phyloP scores from a whole-genome alignment of 2,888 invertebrate species.

The Temnothorax ravouxi region DNA sequence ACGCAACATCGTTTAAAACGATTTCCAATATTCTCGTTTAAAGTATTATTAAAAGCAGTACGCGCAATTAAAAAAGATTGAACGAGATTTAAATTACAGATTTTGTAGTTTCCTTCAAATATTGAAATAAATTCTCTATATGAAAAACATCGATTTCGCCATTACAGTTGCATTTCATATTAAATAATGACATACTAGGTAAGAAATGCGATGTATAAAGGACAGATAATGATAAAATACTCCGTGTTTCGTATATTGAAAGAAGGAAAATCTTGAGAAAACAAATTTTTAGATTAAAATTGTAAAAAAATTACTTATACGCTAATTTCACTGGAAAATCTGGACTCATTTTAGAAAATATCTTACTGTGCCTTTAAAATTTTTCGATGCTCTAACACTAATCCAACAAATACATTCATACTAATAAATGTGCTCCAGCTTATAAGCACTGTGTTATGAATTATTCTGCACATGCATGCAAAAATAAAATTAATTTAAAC shows the following conservation, averaged over 20 bases:
- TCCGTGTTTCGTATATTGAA: background rate
- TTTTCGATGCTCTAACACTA: background rate
- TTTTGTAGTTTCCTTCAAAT: slow-evolving; percentile 31
- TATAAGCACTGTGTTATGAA: background rate
- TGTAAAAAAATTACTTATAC: background rate
- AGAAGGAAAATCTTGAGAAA: background rate
- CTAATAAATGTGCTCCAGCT: background rate
- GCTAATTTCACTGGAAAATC: background rate
- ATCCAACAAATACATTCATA: slow-evolving; percentile 13
- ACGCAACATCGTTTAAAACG: slow-evolving; percentile 68
- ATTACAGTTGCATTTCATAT: background rate
- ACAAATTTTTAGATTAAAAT: background rate
- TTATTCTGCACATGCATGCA: background rate
- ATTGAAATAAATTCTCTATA: slow-evolving; percentile 29
- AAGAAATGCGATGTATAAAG: background rate
- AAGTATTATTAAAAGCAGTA: slow-evolving; percentile 48
- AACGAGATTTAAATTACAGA: slow-evolving; percentile 46
- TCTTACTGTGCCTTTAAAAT: background rate
- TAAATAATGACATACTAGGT: slow-evolving; percentile 20
- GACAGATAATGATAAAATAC: background rate
- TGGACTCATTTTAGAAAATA: background rate
- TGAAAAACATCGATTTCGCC: slow-evolving; percentile 28
- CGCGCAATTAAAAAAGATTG: slow-evolving; percentile 42
- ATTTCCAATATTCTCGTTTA: slow-evolving; percentile 63
- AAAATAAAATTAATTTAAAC: background rate